phyloP scores from a whole-genome alignment of 2,113 vertebrate species.

The Nesoenas mayeri region DNA sequence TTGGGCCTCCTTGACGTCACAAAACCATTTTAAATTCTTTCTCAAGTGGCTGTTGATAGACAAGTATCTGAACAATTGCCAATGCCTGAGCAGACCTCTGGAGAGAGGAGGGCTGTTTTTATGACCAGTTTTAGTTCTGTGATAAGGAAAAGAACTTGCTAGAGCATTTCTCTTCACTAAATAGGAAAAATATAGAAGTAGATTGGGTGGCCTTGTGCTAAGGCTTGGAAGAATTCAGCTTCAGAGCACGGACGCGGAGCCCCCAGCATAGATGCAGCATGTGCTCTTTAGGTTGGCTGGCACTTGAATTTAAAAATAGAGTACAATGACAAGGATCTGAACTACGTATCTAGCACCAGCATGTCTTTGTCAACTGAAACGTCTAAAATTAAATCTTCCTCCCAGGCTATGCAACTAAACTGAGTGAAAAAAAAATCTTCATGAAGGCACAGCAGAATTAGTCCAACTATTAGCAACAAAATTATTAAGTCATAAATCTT shows the following conservation, averaged over 20 bases:
- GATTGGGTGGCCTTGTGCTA: not conserved
- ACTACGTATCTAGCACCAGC: slow-evolving; percentile 28
- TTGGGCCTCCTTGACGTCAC: slow-evolving; percentile 80
- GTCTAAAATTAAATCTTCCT: slow-evolving; percentile 63
- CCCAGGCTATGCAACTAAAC: not conserved
- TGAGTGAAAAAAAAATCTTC: not conserved
- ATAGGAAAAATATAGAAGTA: not conserved
- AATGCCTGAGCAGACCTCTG: not conserved
- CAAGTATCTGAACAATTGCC: slow-evolving; percentile 74
- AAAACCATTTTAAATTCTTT: slow-evolving; percentile 81
- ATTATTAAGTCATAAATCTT: not conserved
- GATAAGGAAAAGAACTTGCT: not conserved
- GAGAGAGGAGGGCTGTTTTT: not conserved
- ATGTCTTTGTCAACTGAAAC: slow-evolving; percentile 63
- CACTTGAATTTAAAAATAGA: slow-evolving; percentile 80
- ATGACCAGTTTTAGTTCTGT: not conserved
- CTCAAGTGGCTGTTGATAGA: slow-evolving; percentile 82
- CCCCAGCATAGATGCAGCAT: not conserved
- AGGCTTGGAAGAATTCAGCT: not conserved
- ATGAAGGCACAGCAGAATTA: not conserved
- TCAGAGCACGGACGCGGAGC: not conserved
- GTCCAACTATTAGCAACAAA: not conserved
- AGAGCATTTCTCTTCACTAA: not conserved
- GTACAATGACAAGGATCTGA: slow-evolving; percentile 66
- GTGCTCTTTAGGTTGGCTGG: slow-evolving; percentile 57